Percentiles rank a stretch among this genome's conserved stretches.
These are phyloP conservation scores for Scrobipalpa atriplicella DNA, from an alignment of 2,888 invertebrate species.

Conservation along the genomic window DNA sequence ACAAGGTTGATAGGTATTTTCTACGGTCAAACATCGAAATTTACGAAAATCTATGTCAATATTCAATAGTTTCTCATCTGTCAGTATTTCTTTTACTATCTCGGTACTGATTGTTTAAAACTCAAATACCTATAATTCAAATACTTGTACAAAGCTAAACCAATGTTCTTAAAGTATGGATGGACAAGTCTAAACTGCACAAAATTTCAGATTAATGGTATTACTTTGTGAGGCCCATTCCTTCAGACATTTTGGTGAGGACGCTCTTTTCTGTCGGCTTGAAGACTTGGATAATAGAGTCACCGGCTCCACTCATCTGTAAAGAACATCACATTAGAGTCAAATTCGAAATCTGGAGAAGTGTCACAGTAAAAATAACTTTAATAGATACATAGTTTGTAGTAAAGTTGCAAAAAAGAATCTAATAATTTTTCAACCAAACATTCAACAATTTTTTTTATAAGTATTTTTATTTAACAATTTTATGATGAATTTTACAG, in stretches of 20 bases:
- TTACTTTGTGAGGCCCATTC: slow-evolving; percentile 52
- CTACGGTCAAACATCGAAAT: too few species aligned
- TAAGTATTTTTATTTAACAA: too few species aligned
- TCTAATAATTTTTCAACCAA: too few species aligned
- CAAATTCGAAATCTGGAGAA: not conserved
- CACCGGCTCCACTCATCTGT: slow-evolving; percentile 49
- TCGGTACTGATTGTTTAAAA: too few species aligned
- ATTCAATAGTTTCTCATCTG: too few species aligned
- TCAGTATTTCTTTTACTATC: too few species aligned
- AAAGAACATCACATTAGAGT: not conserved
- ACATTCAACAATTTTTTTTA: too few species aligned
- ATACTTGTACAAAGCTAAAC: not conserved
- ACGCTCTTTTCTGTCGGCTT: slow-evolving; percentile 70
- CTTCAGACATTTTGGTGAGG: slow-evolving; percentile 64
- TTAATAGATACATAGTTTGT: too few species aligned
- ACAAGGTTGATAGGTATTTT: too few species aligned
- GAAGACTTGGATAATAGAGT: slow-evolving; percentile 69
- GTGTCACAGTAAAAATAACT: too few species aligned
- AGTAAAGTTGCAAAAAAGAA: not conserved
- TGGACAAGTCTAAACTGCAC: not conserved
- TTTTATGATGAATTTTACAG: too few species aligned
- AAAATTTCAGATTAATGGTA: not conserved
- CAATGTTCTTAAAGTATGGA: not conserved
- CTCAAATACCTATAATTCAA: not conserved
- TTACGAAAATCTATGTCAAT: too few species aligned